Base-by-base conservation (phyloP, 2,888 invertebrate genomes). In the Loripinus fragilis region DNA sequence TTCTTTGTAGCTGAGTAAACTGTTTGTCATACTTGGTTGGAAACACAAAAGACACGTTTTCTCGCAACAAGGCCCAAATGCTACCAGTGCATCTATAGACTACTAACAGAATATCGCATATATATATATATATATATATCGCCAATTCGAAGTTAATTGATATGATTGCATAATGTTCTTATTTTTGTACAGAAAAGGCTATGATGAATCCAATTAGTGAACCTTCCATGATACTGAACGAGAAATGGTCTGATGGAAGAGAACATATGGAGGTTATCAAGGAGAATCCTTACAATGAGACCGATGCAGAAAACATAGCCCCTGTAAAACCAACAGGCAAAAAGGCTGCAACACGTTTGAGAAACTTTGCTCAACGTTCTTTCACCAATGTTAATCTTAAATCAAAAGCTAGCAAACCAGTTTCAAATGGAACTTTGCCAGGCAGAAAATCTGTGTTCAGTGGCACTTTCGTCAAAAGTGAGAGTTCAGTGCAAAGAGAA, bases 201-300 rank as follows among this genome's bases (percentile, higher is more conserved):
- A 33, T 60, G 60, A 33, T 2, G 20, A 60, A 60, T 60, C 30
- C 60, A 17, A 60, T 60, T 30, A 10, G 28, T 28, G 60, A 60
- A 60, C 60, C 60, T 5, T 60, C 60, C 1, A 8, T 60, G 20
- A 17, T 60, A 8, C 33, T 60, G 33, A 60, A 60, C 2, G 2
- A 20, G 10, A 33, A 23, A 25, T 60, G 60, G 60, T 60, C 60
- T 28, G 23, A 5, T 5, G 28, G 23, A 8, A 55, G 28, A 55
- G 17, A 60, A 17, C 60, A 2, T 17, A 60, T 60, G 7, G 30
- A 30, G 3, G 10, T 33, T 30, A 60, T 60, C 33, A 23, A 2
- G 17, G 60, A 60, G 33, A 28, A 60, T 33, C 67, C 67, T 25
- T 67, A 20, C 28, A 67, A 25, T 12, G 67, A 67, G 28, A 41